phyloP scores from a whole-genome alignment of 2,888 invertebrate genomes.

The Tachystola acroxantha region DNA sequence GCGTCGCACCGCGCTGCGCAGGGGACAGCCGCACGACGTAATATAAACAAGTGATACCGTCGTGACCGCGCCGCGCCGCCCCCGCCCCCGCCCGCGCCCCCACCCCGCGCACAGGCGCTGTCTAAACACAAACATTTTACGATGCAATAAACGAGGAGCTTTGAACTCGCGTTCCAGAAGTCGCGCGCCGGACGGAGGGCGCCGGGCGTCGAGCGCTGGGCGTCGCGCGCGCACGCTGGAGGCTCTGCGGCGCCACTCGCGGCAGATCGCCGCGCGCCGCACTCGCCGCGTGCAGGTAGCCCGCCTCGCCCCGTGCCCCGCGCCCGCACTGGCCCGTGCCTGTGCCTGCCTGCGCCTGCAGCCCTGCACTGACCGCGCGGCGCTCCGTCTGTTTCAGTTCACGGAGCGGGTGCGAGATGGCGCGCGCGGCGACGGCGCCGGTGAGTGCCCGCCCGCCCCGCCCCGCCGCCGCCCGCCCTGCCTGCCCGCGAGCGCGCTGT shows the following conservation, averaged over 20 bases:
- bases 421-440: constrained; percentile 53
- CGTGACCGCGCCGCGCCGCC: no score
- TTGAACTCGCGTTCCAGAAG: constrained; percentile 25
- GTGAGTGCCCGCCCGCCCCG: constrained; percentile 40
- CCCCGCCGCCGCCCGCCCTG: constrained; percentile 14
- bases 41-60: no score
- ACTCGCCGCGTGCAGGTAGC: constrained; percentile 90
- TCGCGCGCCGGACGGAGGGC: neutral
- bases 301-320: constrained; percentile 27
- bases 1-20: no score
- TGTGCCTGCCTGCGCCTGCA: constrained; percentile 13
- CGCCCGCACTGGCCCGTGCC: constrained; percentile 1
- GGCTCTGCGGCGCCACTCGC: constrained; percentile 90
- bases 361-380: constrained; percentile 8
- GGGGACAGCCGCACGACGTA: no score
- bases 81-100: no score
- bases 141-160: constrained; percentile 41
- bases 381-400: constrained; percentile 68
- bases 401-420: constrained; percentile 66
- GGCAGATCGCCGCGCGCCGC: constrained; percentile 90
- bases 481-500: constrained; percentile 13
- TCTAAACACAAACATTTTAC: constrained; percentile 20
- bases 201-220: neutral
- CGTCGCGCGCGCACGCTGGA: constrained; percentile 71
- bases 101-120: no score